Conservation (phyloP, 2,113 vertebrate species). For the Sceloporus tristichus region DNA sequence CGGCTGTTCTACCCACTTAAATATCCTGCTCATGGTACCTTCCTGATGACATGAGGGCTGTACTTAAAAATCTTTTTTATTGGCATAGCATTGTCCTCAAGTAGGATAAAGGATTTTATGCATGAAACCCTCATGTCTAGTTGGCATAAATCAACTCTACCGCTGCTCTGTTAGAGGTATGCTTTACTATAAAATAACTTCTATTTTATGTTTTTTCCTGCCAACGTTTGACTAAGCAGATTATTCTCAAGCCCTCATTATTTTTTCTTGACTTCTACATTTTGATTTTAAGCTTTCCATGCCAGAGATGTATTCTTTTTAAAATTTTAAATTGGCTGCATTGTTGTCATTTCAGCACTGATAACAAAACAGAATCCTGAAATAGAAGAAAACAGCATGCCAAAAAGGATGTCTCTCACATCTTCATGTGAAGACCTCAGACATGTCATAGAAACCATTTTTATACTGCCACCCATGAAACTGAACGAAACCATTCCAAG, state of each 20-base stretch:
- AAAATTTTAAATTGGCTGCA: neutral
- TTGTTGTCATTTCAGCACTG: slow-evolving; percentile 1
- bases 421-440: neutral
- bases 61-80: neutral
- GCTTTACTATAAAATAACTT: neutral
- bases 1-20: neutral
- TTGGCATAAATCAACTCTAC: neutral
- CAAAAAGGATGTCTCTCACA: slow-evolving; percentile 2
- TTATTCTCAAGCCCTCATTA: neutral
- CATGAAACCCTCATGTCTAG: too few relatives aligned
- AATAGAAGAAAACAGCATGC: slow-evolving; percentile 22
- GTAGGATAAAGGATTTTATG: neutral
- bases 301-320: neutral
- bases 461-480: slow-evolving; percentile 20
- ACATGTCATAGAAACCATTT: slow-evolving; percentile 23
- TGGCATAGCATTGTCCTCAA: neutral
- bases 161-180: neutral
- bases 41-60: neutral
- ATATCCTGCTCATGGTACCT: too few relatives aligned
- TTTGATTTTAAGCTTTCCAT: neutral
- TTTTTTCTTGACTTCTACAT: neutral
- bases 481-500: slow-evolving; percentile 26
- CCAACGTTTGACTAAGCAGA: neutral
- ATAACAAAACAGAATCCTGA: slow-evolving; percentile 13
- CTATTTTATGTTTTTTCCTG: neutral